Evolutionary conservation across 2,113 vertebrate genomes (phyloP).

Genomic region (Tringa solitaria): DNA sequence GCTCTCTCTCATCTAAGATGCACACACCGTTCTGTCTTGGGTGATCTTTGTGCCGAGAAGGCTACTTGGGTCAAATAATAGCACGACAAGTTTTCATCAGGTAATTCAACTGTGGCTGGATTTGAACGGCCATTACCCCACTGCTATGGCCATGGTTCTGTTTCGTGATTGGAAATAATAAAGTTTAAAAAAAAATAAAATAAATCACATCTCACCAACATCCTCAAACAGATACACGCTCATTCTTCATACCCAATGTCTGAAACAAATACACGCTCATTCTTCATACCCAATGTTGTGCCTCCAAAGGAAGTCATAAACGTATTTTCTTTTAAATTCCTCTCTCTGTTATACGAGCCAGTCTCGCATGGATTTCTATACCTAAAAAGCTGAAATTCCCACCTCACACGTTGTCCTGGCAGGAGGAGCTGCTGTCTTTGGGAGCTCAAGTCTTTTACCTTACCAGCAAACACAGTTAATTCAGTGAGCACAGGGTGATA

Average conservation of each 20-base stretch:
- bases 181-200: background rate
- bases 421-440: background rate
- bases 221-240: accelerated
- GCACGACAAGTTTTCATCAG: background rate
- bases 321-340: background rate
- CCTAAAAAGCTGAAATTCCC: background rate
- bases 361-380: background rate
- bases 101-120: background rate
- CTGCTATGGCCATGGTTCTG: background rate
- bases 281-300: background rate
- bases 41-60: background rate
- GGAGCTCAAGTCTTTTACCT: background rate
- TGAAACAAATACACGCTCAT: accelerated
- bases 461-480: background rate
- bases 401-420: background rate
- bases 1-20: background rate
- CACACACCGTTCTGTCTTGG: background rate
- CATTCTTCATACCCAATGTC: background rate
- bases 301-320: background rate
- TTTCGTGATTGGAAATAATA: background rate
- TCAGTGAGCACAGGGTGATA: background rate
- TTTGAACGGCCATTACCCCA: background rate
- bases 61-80: background rate
- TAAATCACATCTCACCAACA: background rate
- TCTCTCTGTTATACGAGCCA: accelerated